Conservation (phyloP, 2,888 invertebrate genomes). For the Coelogynopora nodosa region DNA sequence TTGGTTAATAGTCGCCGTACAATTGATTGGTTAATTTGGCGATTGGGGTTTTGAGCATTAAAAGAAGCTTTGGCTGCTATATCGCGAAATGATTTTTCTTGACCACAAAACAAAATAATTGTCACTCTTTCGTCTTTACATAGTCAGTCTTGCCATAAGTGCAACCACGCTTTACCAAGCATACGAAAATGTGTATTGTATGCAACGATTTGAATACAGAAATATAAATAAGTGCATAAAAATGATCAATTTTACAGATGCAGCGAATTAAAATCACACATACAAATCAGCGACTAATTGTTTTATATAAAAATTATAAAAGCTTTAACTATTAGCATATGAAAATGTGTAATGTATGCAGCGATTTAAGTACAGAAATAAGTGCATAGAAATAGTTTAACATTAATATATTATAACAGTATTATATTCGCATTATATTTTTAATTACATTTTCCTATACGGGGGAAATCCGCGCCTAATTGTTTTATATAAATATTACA, state of each 20-base stretch:
- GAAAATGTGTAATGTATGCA: background rate
- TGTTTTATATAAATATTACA: too few species aligned
- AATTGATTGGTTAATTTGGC: background rate
- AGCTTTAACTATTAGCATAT: too few species aligned
- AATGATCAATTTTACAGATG: too few species aligned
- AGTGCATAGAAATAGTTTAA: too few species aligned
- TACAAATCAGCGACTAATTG: too few species aligned
- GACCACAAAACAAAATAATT: background rate
- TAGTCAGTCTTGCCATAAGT: background rate
- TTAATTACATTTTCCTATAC: background rate
- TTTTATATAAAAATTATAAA: too few species aligned
- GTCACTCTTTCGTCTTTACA: too few species aligned
- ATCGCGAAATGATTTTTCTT: background rate
- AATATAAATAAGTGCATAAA: background rate
- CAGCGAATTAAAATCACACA: too few species aligned
- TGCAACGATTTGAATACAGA: background rate
- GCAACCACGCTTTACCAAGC: background rate
- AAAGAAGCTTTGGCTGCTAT: background rate
- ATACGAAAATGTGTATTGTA: background rate
- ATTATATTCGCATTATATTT: too few species aligned
- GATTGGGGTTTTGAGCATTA: background rate
- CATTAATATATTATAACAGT: too few species aligned
- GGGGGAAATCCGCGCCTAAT: too few species aligned
- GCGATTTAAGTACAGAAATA: background rate
- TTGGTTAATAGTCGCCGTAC: background rate